A percentile compares a stretch with the other conserved stretches of the same genome.
phyloP scores from a whole-genome alignment of 2,888 invertebrate species.

The Candidula unifasciata region DNA sequence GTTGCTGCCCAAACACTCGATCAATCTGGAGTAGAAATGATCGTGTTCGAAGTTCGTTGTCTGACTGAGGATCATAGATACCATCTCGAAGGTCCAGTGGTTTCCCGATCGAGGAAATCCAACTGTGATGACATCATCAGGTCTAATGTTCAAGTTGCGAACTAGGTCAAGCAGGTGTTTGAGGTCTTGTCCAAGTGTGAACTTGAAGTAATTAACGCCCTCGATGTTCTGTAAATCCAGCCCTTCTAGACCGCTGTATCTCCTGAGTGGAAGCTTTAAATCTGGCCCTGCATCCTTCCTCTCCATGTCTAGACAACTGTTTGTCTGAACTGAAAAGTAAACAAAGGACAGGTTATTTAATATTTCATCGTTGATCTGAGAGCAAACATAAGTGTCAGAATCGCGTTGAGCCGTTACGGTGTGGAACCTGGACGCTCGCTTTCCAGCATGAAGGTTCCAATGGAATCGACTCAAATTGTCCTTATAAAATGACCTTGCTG shows the following conservation, averaged over 20 bases:
- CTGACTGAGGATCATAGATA: constrained; percentile 29
- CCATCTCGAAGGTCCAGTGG: constrained; percentile 39
- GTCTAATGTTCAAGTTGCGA: background rate
- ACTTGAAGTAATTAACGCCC: constrained; percentile 21
- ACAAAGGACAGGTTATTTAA: no score
- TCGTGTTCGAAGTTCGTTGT: constrained; percentile 9
- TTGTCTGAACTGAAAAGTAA: no score
- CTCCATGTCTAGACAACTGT: background rate
- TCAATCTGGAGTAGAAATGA: constrained; percentile 24
- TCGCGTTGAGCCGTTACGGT: no score
- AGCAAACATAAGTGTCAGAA: no score
- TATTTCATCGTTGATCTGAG: no score
- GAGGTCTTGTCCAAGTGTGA: background rate
- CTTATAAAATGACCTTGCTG: no score
- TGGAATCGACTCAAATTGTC: no score
- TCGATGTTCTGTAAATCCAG: constrained; percentile 20
- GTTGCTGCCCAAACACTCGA: constrained; percentile 5
- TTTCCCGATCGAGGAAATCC: constrained; percentile 29
- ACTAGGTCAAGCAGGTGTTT: background rate
- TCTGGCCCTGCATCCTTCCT: background rate
- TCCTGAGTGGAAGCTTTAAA: background rate
- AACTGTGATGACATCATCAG: constrained; percentile 31
- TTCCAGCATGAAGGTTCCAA: no score
- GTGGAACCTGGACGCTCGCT: no score
- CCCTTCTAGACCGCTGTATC: background rate